phyloP scores from a whole-genome alignment of 2,888 invertebrate genomes.

The Taphrorychus bicolor region DNA sequence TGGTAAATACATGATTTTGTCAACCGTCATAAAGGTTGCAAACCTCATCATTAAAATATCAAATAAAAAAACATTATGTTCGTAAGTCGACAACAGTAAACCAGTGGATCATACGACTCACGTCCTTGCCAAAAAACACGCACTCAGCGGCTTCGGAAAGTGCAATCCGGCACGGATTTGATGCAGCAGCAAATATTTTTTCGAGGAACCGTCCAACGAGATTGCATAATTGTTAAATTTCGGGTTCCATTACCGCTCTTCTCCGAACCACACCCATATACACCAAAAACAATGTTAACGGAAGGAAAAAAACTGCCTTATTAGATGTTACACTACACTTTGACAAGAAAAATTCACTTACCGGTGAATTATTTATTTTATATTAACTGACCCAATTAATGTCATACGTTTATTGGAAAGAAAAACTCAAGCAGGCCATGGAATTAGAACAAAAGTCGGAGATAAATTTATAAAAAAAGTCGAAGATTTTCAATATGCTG shows the following conservation, averaged over 20 bases:
- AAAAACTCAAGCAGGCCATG: too few relatives aligned
- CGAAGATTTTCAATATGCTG: too few relatives aligned
- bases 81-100: background rate
- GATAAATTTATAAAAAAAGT: too few relatives aligned
- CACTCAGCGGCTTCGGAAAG: background rate
- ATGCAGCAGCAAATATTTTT: background rate
- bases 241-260: background rate
- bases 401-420: too few relatives aligned
- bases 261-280: background rate
- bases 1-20: too few relatives aligned
- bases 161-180: background rate
- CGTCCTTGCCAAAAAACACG: background rate
- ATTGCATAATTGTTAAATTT: background rate
- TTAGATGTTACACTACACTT: too few relatives aligned
- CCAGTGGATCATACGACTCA: background rate
- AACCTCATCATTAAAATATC: background rate
- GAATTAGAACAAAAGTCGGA: too few relatives aligned
- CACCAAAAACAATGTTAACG: background rate
- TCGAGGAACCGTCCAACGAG: background rate
- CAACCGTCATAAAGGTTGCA: too few relatives aligned
- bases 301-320: too few relatives aligned
- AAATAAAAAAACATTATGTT: background rate
- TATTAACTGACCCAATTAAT: too few relatives aligned
- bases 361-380: too few relatives aligned
- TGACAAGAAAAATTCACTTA: too few relatives aligned